phyloP scores from a whole-genome alignment of 2,113 vertebrate genomes.

The Eubucco bourcierii region DNA sequence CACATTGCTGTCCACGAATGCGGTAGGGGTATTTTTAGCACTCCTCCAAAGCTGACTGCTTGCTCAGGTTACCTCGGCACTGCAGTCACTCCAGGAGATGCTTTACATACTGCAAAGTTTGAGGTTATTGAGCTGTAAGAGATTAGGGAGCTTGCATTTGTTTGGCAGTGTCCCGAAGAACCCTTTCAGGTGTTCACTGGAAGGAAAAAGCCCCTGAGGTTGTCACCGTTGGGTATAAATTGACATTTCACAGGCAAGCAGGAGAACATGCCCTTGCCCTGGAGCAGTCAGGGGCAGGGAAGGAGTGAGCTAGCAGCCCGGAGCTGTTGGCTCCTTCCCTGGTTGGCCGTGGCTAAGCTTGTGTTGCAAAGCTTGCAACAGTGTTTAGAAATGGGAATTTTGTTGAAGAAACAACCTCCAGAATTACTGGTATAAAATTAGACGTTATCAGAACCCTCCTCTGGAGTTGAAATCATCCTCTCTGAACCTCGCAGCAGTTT shows the following conservation, averaged over 20 bases:
- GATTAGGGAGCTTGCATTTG: background rate
- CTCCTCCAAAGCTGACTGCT: background rate
- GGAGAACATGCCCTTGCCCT: background rate
- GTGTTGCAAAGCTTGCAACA: background rate
- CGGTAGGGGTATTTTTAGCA: conserved; percentile 54
- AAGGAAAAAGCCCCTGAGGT: background rate
- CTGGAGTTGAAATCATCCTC: background rate
- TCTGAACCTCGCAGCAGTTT: background rate
- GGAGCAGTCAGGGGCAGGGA: background rate
- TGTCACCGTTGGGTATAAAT: background rate
- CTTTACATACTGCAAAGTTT: background rate
- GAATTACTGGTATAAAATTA: background rate
- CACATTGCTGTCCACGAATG: background rate
- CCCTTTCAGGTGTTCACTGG: background rate
- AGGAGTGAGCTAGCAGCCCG: background rate
- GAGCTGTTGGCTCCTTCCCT: background rate
- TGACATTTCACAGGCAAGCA: background rate
- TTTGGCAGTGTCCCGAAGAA: background rate
- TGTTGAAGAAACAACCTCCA: background rate
- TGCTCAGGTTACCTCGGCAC: conserved; percentile 17
- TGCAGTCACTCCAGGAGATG: background rate
- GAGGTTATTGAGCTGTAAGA: background rate
- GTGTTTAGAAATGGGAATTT: fast-evolving
- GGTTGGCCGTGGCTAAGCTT: fast-evolving
- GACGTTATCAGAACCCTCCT: background rate